These are phyloP conservation scores for Semotilus atromaculatus DNA, from an alignment of 2,797 vertebrate species.

Conservation along the genomic window DNA sequence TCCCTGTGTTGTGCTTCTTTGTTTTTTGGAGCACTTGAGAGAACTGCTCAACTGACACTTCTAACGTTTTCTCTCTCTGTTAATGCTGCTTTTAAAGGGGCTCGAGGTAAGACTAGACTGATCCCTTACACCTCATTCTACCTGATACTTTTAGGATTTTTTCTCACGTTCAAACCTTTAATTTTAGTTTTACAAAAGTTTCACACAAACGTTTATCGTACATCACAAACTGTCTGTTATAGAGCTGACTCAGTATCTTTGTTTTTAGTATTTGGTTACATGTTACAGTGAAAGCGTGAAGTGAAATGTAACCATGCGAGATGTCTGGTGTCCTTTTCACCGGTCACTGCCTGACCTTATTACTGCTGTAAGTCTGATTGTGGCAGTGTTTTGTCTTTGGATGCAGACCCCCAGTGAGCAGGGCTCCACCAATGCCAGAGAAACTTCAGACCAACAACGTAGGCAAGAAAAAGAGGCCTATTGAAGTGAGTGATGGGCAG, in stretches of 20 bases:
- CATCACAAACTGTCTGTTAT: background rate
- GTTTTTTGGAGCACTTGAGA: conserved; percentile 59
- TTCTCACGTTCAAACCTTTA: background rate
- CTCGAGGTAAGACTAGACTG: conserved; percentile 86
- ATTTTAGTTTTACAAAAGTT: background rate
- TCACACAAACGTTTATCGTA: background rate
- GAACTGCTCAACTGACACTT: conserved; percentile 59
- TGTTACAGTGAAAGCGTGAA: background rate
- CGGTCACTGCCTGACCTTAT: background rate
- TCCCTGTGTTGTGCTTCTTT: conserved; percentile 61
- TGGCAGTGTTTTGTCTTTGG: conserved; percentile 37
- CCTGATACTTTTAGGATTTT: background rate
- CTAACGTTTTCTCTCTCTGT: conserved; percentile 71
- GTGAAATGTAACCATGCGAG: background rate
- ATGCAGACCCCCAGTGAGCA: conserved; percentile 95
- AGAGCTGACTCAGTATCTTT: background rate
- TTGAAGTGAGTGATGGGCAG: conserved; percentile 81
- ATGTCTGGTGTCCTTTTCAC: conserved; percentile 25
- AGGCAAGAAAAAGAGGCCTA: conserved; percentile 97
- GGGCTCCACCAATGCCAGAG: conserved; percentile 94
- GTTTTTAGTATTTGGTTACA: background rate
- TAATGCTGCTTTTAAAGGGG: conserved; percentile 91
- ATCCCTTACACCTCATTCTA: background rate
- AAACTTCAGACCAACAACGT: conserved; percentile 98
- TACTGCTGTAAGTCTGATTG: conserved; percentile 2